Evolutionary conservation across 2,113 vertebrate genomes (phyloP).

Genomic region (Coptodon rendalli): DNA sequence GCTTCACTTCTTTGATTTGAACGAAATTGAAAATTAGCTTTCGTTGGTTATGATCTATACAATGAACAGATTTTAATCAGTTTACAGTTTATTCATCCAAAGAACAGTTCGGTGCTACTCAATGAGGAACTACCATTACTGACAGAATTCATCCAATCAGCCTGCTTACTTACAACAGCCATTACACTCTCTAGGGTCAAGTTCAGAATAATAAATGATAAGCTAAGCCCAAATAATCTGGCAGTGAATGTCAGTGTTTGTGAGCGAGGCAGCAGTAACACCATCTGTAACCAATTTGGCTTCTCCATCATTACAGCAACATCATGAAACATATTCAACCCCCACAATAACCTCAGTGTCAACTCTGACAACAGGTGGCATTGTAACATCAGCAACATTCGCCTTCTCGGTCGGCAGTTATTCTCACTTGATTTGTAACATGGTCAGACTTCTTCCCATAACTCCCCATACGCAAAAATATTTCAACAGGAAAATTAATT

Average conservation of each 20-base stretch:
- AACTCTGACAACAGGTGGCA: conserved; percentile 2
- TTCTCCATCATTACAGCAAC: background rate
- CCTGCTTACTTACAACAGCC: background rate
- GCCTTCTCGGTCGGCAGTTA: background rate
- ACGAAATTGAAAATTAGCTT: background rate
- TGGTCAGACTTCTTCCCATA: background rate
- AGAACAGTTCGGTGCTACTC: background rate
- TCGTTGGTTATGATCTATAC: background rate
- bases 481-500: background rate
- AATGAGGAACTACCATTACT: background rate
- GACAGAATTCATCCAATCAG: background rate
- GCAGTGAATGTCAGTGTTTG: background rate
- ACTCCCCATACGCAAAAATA: background rate
- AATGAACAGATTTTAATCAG: background rate
- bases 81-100: background rate
- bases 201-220: background rate
- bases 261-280: background rate
- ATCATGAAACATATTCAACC: background rate
- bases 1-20: background rate
- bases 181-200: background rate
- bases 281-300: conserved; percentile 52
- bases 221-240: background rate
- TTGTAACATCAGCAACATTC: background rate
- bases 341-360: conserved; percentile 41
- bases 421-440: background rate